Percentiles rank a stretch among this genome's conserved stretches.
These are phyloP conservation scores for Temnopleurus reevesii DNA, from an alignment of 53 echinoderm and acorn worm species.

Conservation along the genomic window DNA sequence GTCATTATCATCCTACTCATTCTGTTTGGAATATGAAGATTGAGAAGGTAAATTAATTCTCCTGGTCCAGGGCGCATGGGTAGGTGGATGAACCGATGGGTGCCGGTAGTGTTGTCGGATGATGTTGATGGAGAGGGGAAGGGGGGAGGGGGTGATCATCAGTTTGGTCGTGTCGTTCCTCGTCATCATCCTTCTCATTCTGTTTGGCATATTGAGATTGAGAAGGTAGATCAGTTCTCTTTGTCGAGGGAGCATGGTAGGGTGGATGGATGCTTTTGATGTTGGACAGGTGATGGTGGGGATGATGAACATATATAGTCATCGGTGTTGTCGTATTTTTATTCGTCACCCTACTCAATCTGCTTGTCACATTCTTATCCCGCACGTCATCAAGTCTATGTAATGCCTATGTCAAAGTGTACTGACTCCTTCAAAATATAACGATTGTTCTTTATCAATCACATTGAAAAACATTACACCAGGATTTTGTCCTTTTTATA, in stretches of 20 bases:
- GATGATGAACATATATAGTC: neutral
- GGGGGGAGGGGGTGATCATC: neutral
- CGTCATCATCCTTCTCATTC: constrained; percentile 30
- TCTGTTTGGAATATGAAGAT: neutral
- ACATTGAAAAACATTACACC: neutral
- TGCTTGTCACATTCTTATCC: neutral
- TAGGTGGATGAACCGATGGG: too few relatives aligned
- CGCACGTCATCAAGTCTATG: too few relatives aligned
- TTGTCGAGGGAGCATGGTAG: neutral
- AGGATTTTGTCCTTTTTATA: too few relatives aligned
- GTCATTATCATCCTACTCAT: constrained; percentile 31
- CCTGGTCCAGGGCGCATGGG: neutral
- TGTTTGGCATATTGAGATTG: neutral
- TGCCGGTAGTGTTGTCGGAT: too few relatives aligned
- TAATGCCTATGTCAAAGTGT: too few relatives aligned
- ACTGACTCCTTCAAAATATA: too few relatives aligned
- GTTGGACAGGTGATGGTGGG: too few relatives aligned
- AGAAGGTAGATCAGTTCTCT: constrained; percentile 40
- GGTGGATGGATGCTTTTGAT: too few relatives aligned
- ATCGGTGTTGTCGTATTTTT: constrained; percentile 34
- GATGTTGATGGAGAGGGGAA: too few relatives aligned
- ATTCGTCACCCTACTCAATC: constrained; percentile 32
- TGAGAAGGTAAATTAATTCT: constrained; percentile 38
- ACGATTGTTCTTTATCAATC: too few relatives aligned
- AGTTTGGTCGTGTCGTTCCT: constrained; percentile 34